Evolutionary conservation across 2,113 vertebrate genomes (phyloP).

Genomic region (Actinemys pallida): DNA sequence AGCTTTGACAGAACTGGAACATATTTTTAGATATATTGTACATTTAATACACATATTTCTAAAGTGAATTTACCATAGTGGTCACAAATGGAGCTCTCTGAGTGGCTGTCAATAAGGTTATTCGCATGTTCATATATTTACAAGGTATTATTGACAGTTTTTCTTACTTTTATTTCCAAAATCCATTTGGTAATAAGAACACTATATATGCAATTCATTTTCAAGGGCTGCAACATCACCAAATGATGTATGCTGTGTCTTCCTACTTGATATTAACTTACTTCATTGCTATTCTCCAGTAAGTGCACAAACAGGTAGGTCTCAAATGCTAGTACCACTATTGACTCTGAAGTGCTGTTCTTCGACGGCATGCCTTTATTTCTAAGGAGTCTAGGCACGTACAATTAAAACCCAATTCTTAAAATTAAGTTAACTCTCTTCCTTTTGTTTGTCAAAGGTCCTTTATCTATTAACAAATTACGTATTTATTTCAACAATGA

Average conservation of each 20-base stretch:
- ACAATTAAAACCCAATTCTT: conserved; percentile 4
- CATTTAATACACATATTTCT: background rate
- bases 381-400: background rate
- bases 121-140: background rate
- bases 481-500: background rate
- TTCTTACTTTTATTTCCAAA: background rate
- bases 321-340: background rate
- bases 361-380: background rate
- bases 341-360: conserved; percentile 40
- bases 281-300: background rate
- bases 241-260: background rate
- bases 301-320: background rate
- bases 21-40: background rate
- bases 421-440: background rate
- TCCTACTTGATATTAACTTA: background rate
- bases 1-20: background rate
- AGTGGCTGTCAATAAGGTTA: background rate
- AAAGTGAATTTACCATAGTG: background rate
- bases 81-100: background rate
- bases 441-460: background rate
- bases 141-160: background rate
- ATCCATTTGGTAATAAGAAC: background rate
- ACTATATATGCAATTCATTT: background rate
- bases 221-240: background rate
- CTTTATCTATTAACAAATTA: background rate